A percentile compares a stretch with the other conserved stretches of the same genome.
phyloP scores from a whole-genome alignment of 2,113 vertebrate genomes.

The Oryzias woworae region DNA sequence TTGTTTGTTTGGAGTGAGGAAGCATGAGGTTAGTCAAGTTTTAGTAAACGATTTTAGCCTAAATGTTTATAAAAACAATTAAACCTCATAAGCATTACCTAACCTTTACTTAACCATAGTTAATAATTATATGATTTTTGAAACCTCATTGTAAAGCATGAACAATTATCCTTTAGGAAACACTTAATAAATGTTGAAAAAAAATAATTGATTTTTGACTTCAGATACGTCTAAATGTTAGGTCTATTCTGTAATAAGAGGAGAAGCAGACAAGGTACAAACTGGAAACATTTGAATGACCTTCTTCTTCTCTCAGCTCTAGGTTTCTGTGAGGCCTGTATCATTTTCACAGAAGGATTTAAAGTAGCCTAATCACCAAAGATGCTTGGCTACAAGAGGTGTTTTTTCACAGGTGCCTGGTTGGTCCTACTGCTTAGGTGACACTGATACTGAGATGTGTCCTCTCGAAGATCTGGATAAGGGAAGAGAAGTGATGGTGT shows the following conservation, averaged over 20 bases:
- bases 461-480: conserved; percentile 53
- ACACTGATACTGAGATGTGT: conserved; percentile 50
- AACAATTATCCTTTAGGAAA: too few species aligned
- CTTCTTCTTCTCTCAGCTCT: conserved; percentile 13
- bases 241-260: not conserved
- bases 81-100: too few species aligned
- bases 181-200: too few species aligned
- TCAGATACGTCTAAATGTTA: not conserved
- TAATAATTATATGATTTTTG: too few species aligned
- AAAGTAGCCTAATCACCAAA: conserved; percentile 62
- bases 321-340: conserved; percentile 34
- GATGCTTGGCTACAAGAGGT: conserved; percentile 60
- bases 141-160: too few species aligned
- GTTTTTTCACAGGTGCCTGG: conserved; percentile 51
- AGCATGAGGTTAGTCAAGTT: too few species aligned
- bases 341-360: conserved; percentile 50
- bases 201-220: too few species aligned
- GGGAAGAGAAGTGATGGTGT: conserved; percentile 40
- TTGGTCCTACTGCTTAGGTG: conserved; percentile 39
- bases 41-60: too few species aligned
- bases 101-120: too few species aligned
- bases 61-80: too few species aligned
- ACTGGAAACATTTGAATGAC: not conserved
- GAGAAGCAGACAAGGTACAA: not conserved
- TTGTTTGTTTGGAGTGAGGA: too few species aligned